Conservation (phyloP, 2,797 vertebrate genomes). For the Parambassis ranga region DNA sequence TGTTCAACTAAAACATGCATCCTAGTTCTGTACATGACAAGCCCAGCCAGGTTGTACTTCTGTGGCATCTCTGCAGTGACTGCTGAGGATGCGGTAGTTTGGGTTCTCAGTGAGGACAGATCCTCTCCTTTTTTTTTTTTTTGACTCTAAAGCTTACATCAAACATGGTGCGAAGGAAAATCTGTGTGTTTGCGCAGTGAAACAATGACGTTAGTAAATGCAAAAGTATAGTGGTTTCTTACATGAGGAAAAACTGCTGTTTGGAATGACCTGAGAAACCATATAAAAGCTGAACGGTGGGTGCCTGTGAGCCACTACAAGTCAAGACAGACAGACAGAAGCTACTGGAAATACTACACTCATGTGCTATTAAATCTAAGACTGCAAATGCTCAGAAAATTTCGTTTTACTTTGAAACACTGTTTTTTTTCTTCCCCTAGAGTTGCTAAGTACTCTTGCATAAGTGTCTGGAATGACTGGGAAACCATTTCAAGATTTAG, state of each 20-base stretch:
- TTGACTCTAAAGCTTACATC: constrained; percentile 41
- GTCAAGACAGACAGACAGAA: constrained; percentile 38
- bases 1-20: constrained; percentile 54
- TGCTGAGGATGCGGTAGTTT: constrained; percentile 41
- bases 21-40: constrained; percentile 53
- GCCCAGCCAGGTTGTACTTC: constrained; percentile 44
- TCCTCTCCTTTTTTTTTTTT: constrained; percentile 26
- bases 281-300: constrained; percentile 30
- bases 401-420: constrained; percentile 40
- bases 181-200: constrained; percentile 33
- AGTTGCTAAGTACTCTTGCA: constrained; percentile 62
- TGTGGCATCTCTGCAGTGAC: constrained; percentile 36
- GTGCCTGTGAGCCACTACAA: constrained; percentile 22
- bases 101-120: constrained; percentile 37
- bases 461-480: constrained; percentile 66
- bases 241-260: constrained; percentile 29
- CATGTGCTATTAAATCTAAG: constrained; percentile 43
- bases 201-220: constrained; percentile 12
- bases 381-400: constrained; percentile 29
- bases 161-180: constrained; percentile 25
- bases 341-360: constrained; percentile 31
- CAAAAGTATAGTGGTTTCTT: constrained; percentile 20
- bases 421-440: constrained; percentile 46
- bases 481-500: constrained; percentile 60
- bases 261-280: constrained; percentile 70